Evolutionary conservation across 35 echinoderm and acorn worm genomes (phyloP).

Genomic region (Hemicentrotus pulcherrimus): DNA sequence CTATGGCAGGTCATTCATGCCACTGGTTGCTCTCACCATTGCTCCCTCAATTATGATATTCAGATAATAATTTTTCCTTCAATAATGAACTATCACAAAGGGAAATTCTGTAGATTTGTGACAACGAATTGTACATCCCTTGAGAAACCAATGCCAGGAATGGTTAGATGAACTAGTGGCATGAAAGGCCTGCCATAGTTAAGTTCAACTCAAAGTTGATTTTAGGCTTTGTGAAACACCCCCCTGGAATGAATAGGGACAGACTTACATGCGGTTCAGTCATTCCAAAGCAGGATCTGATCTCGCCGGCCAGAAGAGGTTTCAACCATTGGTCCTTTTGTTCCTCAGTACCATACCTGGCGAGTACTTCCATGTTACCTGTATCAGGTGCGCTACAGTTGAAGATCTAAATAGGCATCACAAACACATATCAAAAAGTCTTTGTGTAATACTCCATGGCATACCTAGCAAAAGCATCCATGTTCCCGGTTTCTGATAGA

Average conservation of each 20-base stretch:
- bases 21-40: no score
- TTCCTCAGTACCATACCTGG: constrained; percentile 78
- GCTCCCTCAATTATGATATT: no score
- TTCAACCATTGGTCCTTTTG: constrained; percentile 89
- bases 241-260: not conserved
- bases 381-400: constrained; percentile 98
- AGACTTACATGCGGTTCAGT: constrained; percentile 88
- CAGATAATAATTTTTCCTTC: no score
- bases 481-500: constrained; percentile 80
- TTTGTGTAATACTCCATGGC: constrained; percentile 16
- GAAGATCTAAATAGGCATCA: constrained; percentile 70
- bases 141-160: no score
- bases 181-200: no score
- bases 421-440: not conserved
- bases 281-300: constrained; percentile 98
- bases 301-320: constrained; percentile 82
- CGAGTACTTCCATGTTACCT: constrained; percentile 97
- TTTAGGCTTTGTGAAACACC: no score
- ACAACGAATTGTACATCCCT: no score
- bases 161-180: no score
- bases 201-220: no score
- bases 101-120: no score
- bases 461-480: constrained; percentile 89
- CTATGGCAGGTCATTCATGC: no score
- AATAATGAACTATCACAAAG: no score